Percentiles rank a stretch among this genome's conserved stretches.
phyloP scores from a whole-genome alignment of 2,888 invertebrate genomes.

The Drosophila cognata region DNA sequence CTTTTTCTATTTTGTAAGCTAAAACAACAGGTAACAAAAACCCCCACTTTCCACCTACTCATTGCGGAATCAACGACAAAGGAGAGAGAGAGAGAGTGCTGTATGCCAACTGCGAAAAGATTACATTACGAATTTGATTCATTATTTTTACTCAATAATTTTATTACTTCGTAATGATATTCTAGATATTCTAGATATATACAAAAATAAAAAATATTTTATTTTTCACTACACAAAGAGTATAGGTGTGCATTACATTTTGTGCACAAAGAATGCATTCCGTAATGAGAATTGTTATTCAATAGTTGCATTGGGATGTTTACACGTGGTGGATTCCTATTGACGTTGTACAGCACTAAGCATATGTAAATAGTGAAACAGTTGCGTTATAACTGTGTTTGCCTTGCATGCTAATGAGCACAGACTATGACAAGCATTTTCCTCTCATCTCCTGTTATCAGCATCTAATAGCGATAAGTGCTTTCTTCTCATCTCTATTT shows the following conservation, averaged over 20 bases:
- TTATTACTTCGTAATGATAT: neutral
- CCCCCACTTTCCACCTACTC: constrained; percentile 20
- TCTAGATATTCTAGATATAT: neutral
- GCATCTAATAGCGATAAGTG: constrained; percentile 9
- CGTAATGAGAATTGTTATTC: neutral
- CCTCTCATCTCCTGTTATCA: neutral
- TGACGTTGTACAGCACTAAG: constrained; percentile 11
- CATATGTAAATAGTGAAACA: constrained; percentile 7
- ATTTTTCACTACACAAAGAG: neutral
- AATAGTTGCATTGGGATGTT: neutral
- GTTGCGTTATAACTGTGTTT: constrained; percentile 9
- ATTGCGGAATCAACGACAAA: neutral
- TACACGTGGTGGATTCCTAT: constrained; percentile 16
- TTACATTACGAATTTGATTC: neutral
- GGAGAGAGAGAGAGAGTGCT: neutral
- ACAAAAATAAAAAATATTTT: neutral
- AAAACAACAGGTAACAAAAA: constrained; percentile 8
- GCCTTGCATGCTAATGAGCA: constrained; percentile 29
- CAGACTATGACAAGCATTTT: neutral
- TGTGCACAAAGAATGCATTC: neutral
- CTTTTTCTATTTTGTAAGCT: constrained; percentile 8
- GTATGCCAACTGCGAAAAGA: neutral
- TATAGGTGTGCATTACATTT: neutral
- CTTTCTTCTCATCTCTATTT: constrained; percentile 39
- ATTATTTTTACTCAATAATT: neutral